These are phyloP conservation scores for Pyrocoelia pectoralis DNA, from an alignment of 2,888 invertebrate genomes.

Conservation along the genomic window DNA sequence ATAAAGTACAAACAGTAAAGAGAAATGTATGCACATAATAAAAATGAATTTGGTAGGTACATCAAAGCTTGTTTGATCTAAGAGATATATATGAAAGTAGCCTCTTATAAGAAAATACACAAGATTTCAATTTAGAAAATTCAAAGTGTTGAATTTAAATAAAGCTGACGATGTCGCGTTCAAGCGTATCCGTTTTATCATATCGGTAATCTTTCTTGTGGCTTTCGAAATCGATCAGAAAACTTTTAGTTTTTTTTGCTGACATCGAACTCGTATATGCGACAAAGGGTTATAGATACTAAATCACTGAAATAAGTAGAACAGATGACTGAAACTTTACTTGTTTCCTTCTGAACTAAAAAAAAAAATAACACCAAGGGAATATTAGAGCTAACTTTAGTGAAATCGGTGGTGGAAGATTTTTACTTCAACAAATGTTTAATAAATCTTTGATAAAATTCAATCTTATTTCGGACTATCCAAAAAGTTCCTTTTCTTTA, in stretches of 20 bases:
- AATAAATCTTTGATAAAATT: constrained; percentile 1
- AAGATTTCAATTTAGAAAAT: constrained; percentile 48
- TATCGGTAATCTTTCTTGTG: constrained; percentile 41
- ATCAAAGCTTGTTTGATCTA: constrained; percentile 14
- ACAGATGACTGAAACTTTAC: constrained; percentile 18
- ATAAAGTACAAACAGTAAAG: constrained; percentile 6
- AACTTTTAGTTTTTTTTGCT: constrained; percentile 25
- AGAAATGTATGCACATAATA: constrained; percentile 15
- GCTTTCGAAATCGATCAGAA: constrained; percentile 31
- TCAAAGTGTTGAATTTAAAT: constrained; percentile 48
- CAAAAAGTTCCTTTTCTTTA: neutral
- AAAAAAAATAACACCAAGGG: no score
- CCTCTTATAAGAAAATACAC: constrained; percentile 39
- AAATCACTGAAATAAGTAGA: constrained; percentile 25
- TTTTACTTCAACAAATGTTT: no score
- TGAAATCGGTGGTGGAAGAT: no score
- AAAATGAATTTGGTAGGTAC: constrained; percentile 11
- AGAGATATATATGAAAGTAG: constrained; percentile 29
- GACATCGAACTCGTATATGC: constrained; percentile 23
- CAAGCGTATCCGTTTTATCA: constrained; percentile 43
- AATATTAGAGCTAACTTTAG: no score
- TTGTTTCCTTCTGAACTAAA: constrained; percentile 10
- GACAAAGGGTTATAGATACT: constrained; percentile 29
- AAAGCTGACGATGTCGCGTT: constrained; percentile 42
- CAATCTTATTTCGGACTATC: no score